phyloP scores from a whole-genome alignment of 2,113 vertebrate genomes.

The Coptodon rendalli region DNA sequence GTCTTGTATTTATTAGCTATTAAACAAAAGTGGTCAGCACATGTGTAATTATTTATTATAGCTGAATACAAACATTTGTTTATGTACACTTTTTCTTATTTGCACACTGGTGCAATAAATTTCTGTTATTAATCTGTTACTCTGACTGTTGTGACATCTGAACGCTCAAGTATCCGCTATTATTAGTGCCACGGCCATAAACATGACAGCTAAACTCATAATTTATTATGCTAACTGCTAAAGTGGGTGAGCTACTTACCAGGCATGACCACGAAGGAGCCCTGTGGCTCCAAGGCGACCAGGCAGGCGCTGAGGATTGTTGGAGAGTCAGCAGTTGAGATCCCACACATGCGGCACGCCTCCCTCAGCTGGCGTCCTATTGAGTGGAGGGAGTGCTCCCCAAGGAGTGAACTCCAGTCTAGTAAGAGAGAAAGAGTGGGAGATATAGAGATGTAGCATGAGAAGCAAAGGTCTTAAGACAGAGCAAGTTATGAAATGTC shows the following conservation, averaged over 20 bases:
- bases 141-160: neutral
- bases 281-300: constrained; percentile 97
- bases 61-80: neutral
- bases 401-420: constrained; percentile 97
- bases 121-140: neutral
- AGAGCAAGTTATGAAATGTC: neutral
- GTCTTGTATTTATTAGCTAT: neutral
- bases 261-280: constrained; percentile 96
- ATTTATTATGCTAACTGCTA: neutral
- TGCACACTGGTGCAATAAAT: neutral
- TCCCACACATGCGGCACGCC: constrained; percentile 91
- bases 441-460: neutral
- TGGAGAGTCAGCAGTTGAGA: constrained; percentile 89
- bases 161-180: neutral
- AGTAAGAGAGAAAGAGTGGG: neutral
- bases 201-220: neutral
- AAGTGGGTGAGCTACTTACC: constrained; percentile 64
- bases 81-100: neutral
- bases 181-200: neutral
- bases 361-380: constrained; percentile 92
- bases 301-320: constrained; percentile 95
- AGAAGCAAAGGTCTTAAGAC: neutral
- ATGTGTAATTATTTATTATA: neutral
- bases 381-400: constrained; percentile 92
- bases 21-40: neutral